Conservation (phyloP, 2,113 vertebrate genomes). For the Percina caprodes region DNA sequence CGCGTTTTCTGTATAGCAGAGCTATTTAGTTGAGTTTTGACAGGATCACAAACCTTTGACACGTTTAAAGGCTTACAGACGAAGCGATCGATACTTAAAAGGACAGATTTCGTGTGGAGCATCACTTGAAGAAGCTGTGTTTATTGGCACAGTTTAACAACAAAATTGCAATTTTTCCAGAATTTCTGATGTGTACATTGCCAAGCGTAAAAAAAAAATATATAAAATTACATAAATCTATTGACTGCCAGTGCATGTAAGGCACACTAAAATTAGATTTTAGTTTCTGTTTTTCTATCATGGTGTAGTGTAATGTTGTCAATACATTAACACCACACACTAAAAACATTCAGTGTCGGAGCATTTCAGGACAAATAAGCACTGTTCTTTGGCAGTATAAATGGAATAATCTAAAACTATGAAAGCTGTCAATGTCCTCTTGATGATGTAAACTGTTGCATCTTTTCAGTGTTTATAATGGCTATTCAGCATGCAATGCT, state of each 20-base stretch:
- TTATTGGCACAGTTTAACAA: constrained; percentile 47
- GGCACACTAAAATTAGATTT: constrained; percentile 38
- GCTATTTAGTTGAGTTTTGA: not conserved
- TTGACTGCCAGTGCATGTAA: constrained; percentile 24
- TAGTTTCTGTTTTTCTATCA: not conserved
- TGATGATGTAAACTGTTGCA: not conserved
- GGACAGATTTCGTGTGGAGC: not conserved
- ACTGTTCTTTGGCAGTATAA: constrained; percentile 43
- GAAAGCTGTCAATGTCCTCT: not conserved
- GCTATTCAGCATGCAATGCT: not conserved
- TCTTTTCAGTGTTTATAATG: not conserved
- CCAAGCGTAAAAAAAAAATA: constrained; percentile 13
- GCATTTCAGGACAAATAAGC: constrained; percentile 19
- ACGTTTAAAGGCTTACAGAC: not conserved
- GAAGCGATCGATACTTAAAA: not conserved
- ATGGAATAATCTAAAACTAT: not conserved
- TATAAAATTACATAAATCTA: not conserved
- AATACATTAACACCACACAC: not conserved
- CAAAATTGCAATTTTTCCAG: not conserved
- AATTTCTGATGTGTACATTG: constrained; percentile 9
- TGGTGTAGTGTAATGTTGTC: constrained; percentile 16
- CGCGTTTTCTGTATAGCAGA: not conserved
- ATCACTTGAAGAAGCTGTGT: constrained; percentile 13
- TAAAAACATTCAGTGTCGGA: constrained; percentile 12
- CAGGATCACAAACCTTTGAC: too few species aligned